Conservation (phyloP, 2,113 vertebrate species). For the Miniopterus natalensis region DNA sequence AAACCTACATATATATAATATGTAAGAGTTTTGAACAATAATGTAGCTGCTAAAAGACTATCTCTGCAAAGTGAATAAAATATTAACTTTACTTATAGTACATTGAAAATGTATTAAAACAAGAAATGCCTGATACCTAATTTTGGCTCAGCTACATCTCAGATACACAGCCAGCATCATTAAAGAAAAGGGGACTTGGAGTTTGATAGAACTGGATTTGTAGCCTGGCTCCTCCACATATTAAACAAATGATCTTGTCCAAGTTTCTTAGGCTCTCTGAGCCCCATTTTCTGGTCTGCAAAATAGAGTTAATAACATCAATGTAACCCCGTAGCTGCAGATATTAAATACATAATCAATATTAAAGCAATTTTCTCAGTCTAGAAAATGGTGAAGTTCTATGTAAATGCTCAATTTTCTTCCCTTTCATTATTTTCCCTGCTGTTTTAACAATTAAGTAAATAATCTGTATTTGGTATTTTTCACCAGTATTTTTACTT, state of each 20-base stretch:
- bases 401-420: not conserved
- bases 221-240: not conserved
- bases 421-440: conserved; percentile 13
- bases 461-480: not conserved
- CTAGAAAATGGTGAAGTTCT: not conserved
- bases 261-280: not conserved
- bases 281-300: not conserved
- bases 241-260: conserved; percentile 24
- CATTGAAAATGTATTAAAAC: conserved; percentile 55
- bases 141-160: conserved; percentile 10
- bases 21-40: conserved; percentile 45
- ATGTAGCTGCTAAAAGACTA: conserved; percentile 28
- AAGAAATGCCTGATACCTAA: not conserved
- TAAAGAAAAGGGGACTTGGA: not conserved
- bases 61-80: conserved; percentile 32
- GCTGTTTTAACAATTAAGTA: not conserved
- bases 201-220: not conserved
- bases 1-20: conserved; percentile 15
- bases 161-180: not conserved
- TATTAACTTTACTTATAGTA: conserved; percentile 65
- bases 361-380: not conserved
- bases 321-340: not conserved
- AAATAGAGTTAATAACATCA: not conserved
- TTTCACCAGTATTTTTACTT: not conserved
- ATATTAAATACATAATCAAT: not conserved